A percentile compares a stretch with the other conserved stretches of the same genome.
Evolutionary conservation across 2,113 vertebrate species (phyloP).

Genomic region (Ammospiza nelsoni): DNA sequence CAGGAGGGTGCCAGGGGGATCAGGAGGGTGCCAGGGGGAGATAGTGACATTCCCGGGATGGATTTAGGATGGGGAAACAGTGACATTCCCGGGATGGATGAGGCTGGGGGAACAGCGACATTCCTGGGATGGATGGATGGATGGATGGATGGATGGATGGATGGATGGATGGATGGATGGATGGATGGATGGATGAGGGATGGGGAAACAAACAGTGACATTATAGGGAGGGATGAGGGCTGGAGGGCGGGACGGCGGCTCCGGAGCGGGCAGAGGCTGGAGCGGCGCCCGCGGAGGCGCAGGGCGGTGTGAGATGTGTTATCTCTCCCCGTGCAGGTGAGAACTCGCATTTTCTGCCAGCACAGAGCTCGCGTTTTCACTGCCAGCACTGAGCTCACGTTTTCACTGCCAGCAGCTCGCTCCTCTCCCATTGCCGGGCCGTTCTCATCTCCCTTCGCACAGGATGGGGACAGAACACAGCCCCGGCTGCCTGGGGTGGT

Average conservation of each 20-base stretch:
- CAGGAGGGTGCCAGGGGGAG: too few species aligned
- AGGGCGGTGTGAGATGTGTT: background rate
- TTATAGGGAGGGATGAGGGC: background rate
- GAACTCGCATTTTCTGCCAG: background rate
- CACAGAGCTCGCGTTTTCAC: fast-evolving
- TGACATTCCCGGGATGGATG: background rate
- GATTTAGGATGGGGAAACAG: background rate
- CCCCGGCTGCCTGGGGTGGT: background rate
- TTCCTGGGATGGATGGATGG: background rate
- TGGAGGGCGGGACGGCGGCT: background rate
- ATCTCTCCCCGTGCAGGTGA: background rate
- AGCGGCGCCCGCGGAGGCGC: background rate
- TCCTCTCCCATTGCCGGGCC: background rate
- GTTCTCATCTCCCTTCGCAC: background rate
- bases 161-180: too few species aligned
- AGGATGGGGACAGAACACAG: fast-evolving
- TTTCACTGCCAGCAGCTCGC: background rate
- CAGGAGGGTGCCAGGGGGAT: too few species aligned
- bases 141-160: too few species aligned
- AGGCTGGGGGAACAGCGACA: background rate
- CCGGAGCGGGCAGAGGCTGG: background rate
- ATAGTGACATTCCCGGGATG: background rate
- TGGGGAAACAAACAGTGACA: fast-evolving
- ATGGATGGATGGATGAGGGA: background rate
- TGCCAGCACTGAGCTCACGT: background rate